Evolutionary conservation across 2,797 vertebrate genomes (phyloP).

Genomic region (Neosilurus mollespiculum): DNA sequence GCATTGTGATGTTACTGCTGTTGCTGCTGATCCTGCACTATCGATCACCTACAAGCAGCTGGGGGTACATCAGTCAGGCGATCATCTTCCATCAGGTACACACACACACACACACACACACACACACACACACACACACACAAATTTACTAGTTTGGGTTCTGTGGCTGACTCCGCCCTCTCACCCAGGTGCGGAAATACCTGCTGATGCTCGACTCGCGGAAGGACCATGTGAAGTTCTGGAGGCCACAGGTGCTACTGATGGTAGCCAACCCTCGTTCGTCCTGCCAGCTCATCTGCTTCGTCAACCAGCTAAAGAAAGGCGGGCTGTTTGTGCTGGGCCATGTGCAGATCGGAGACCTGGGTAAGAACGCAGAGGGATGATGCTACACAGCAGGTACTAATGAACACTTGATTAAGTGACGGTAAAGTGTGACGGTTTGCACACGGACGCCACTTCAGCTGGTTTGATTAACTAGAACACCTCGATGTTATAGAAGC

Average conservation of each 20-base stretch:
- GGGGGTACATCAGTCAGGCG: slow-evolving; percentile 95
- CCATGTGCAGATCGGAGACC: slow-evolving; percentile 90
- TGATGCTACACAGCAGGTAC: neutral
- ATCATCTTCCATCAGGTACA: slow-evolving; percentile 92
- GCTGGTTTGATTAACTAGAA: neutral
- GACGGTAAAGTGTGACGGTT: neutral
- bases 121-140: neutral
- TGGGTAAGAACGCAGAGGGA: slow-evolving; percentile 77
- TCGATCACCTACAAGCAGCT: slow-evolving; percentile 86
- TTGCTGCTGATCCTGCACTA: slow-evolving; percentile 88
- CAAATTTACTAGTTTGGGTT: no score
- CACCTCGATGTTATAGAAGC: neutral
- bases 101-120: neutral
- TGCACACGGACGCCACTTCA: neutral
- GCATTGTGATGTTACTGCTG: slow-evolving; percentile 82
- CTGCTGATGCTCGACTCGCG: slow-evolving; percentile 92
- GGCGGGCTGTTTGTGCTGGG: slow-evolving; percentile 92
- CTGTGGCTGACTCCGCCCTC: neutral
- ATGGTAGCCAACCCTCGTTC: slow-evolving; percentile 95
- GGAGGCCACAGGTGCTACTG: slow-evolving; percentile 92
- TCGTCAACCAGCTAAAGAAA: slow-evolving; percentile 97
- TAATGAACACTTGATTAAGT: neutral
- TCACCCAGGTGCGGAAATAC: slow-evolving; percentile 89
- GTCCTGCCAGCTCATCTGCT: slow-evolving; percentile 87
- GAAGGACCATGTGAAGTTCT: slow-evolving; percentile 98